A percentile compares a stretch with the other conserved stretches of the same genome.
These are phyloP conservation scores for Oscheius sp. DNA, from an alignment of 2,888 invertebrate species.

Conservation along the genomic window DNA sequence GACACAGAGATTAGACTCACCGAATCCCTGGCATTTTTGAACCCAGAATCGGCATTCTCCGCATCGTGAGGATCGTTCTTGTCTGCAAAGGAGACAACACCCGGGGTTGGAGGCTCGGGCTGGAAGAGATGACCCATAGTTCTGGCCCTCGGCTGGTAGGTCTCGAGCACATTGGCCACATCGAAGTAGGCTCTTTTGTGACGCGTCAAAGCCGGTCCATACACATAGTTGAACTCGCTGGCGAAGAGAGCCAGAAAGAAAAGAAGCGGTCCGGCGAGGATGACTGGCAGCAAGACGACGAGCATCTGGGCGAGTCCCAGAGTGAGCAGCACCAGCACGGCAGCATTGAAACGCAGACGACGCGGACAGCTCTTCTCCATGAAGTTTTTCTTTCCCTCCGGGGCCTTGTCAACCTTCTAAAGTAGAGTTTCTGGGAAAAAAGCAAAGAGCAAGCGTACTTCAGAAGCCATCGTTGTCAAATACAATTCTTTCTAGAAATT, in stretches of 20 bases:
- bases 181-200: slow-evolving; percentile 63
- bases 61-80: slow-evolving; percentile 52
- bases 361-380: slow-evolving; percentile 12
- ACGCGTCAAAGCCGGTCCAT: slow-evolving; percentile 56
- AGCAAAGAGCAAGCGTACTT: too few species aligned
- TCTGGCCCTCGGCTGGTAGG: slow-evolving; percentile 65
- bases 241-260: slow-evolving; percentile 19
- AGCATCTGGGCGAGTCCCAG: slow-evolving; percentile 19
- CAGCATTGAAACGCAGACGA: slow-evolving; percentile 26
- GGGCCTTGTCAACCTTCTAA: too few species aligned
- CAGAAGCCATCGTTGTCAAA: too few species aligned
- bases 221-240: slow-evolving; percentile 54
- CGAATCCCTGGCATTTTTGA: slow-evolving; percentile 55
- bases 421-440: too few species aligned
- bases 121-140: slow-evolving; percentile 62
- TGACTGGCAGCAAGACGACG: not conserved
- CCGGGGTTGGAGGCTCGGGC: slow-evolving; percentile 58
- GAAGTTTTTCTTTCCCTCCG: too few species aligned
- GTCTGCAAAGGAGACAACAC: slow-evolving; percentile 44
- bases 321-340: slow-evolving; percentile 25
- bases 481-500: too few species aligned
- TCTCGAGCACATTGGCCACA: slow-evolving; percentile 66
- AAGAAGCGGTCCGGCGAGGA: not conserved
- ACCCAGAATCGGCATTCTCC: slow-evolving; percentile 47
- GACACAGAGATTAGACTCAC: slow-evolving; percentile 20